Evolutionary conservation across 2,797 vertebrate species (phyloP).

Genomic region (Ptychobarbus kaznakovi): DNA sequence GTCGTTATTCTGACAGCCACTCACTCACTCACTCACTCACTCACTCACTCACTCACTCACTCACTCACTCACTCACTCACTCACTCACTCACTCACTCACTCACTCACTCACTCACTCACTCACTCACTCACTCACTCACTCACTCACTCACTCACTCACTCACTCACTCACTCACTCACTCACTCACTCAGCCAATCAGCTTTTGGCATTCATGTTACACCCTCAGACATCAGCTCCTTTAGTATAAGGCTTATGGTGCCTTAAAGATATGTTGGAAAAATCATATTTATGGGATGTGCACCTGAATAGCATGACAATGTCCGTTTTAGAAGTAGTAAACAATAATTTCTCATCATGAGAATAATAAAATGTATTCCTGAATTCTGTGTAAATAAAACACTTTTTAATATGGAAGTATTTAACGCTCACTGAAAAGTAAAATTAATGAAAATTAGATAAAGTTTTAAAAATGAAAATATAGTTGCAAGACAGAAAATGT

Average conservation of each 20-base stretch:
- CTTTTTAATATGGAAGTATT: not conserved
- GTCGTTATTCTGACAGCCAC: constrained; percentile 10
- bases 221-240: constrained; percentile 12
- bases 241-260: too few relatives aligned
- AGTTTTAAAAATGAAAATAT: not conserved
- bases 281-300: not conserved
- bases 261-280: not conserved
- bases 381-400: not conserved
- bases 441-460: not conserved
- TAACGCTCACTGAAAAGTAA: not conserved
- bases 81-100: too few relatives aligned
- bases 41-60: too few relatives aligned
- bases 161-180: too few relatives aligned
- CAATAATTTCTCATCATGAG: not conserved
- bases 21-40: not conserved
- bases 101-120: too few relatives aligned
- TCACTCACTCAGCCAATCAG: constrained; percentile 2
- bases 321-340: not conserved
- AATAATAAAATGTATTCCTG: not conserved
- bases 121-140: constrained; percentile 13
- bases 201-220: constrained; percentile 42
- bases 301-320: not conserved
- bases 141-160: too few relatives aligned
- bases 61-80: not conserved
- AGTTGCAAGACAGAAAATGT: not conserved